phyloP scores from a whole-genome alignment of 2,888 invertebrate genomes.

The Leucophora obtusa region DNA sequence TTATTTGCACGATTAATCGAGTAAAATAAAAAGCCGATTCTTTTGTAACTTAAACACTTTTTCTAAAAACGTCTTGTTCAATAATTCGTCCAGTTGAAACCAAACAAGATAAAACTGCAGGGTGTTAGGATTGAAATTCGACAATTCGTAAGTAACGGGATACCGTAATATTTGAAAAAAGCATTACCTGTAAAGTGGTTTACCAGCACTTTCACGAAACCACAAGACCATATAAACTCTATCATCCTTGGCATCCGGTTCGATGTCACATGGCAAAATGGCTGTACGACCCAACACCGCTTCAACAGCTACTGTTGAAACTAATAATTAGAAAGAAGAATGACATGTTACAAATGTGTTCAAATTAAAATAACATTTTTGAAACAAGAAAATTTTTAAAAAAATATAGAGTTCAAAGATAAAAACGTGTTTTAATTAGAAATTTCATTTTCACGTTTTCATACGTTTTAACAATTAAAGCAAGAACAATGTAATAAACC shows the following conservation, averaged over 20 bases:
- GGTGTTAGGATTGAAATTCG: too few species aligned
- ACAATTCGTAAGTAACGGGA: neutral
- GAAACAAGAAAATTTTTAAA: slow-evolving; percentile 5
- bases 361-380: slow-evolving; percentile 53
- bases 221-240: slow-evolving; percentile 95
- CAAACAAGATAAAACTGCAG: too few species aligned
- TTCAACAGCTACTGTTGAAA: slow-evolving; percentile 86
- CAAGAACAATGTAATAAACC: slow-evolving; percentile 18
- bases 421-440: slow-evolving; percentile 58
- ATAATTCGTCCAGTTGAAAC: too few species aligned
- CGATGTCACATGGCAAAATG: slow-evolving; percentile 92
- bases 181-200: slow-evolving; percentile 92
- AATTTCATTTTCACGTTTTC: slow-evolving; percentile 16
- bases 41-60: too few species aligned
- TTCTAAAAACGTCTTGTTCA: too few species aligned
- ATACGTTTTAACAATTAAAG: neutral
- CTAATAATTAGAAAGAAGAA: slow-evolving; percentile 75
- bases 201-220: slow-evolving; percentile 91
- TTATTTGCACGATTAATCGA: too few species aligned
- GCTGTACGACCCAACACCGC: slow-evolving; percentile 91
- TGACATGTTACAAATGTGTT: slow-evolving; percentile 40
- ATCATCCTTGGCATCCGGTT: slow-evolving; percentile 89
- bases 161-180: slow-evolving; percentile 45
- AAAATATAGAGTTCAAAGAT: neutral
- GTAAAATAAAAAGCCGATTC: too few species aligned